A percentile compares a stretch with the other conserved stretches of the same genome.
These are phyloP conservation scores for Pipistrellus nathusii DNA, from an alignment of 2,797 vertebrate genomes.

Conservation along the genomic window DNA sequence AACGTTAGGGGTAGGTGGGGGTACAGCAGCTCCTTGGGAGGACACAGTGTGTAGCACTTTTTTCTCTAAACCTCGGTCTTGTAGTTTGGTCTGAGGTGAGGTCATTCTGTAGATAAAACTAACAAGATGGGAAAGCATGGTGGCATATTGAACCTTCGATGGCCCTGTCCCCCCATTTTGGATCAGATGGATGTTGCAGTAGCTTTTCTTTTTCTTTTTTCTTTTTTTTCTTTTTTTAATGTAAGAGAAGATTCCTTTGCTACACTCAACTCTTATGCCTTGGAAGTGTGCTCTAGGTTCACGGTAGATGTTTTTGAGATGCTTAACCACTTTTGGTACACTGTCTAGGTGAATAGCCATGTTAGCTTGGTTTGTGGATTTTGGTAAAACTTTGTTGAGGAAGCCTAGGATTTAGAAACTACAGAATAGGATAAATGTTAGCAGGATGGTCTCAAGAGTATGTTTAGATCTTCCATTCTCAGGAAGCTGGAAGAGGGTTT, in stretches of 20 bases:
- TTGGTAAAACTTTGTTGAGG: conserved; percentile 7
- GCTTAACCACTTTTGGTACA: background rate
- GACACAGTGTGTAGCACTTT: background rate
- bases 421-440: background rate
- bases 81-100: background rate
- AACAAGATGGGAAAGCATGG: background rate
- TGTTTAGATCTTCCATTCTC: background rate
- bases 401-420: conserved; percentile 30
- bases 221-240: background rate
- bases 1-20: background rate
- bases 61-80: background rate
- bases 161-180: background rate
- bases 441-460: conserved; percentile 40
- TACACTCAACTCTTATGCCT: background rate
- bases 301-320: conserved; percentile 15
- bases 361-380: conserved; percentile 38
- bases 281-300: background rate
- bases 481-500: background rate
- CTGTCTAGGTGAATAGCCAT: background rate
- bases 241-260: background rate
- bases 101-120: background rate
- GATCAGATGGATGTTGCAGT: background rate
- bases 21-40: background rate
- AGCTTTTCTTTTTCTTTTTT: background rate
- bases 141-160: background rate